Evolutionary conservation across 37 sponge, comb jelly and placozoan genomes (phyloP).

Genomic region (Aplysina aerophoba): DNA sequence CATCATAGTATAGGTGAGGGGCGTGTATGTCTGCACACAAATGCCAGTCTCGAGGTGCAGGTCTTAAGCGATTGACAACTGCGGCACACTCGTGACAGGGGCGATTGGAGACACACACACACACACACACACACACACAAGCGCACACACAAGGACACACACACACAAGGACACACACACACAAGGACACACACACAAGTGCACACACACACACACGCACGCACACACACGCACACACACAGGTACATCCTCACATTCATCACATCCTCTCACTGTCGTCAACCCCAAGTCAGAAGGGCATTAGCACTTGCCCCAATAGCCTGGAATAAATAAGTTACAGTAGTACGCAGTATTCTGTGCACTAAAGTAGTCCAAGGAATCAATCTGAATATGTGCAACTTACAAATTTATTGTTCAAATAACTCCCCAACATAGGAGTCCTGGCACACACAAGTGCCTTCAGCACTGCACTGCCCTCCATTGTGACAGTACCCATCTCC

Average conservation of each 20-base stretch:
- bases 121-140: too few relatives aligned
- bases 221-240: constrained; percentile 19
- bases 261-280: neutral
- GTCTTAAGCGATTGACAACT: too few relatives aligned
- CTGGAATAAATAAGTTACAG: neutral
- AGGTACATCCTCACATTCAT: neutral
- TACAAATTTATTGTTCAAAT: neutral
- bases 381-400: neutral
- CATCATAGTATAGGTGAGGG: too few relatives aligned
- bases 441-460: too few relatives aligned
- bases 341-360: neutral
- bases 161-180: constrained; percentile 18
- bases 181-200: constrained; percentile 11
- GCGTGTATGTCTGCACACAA: too few relatives aligned
- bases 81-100: too few relatives aligned
- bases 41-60: too few relatives aligned
- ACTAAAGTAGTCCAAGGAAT: neutral
- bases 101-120: too few relatives aligned
- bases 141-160: constrained; percentile 11
- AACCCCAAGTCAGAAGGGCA: neutral
- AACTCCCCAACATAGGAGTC: too few relatives aligned
- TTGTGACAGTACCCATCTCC: too few relatives aligned
- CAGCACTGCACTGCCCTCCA: too few relatives aligned
- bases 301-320: neutral
- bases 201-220: constrained; percentile 5